Conservation (phyloP, 2,888 invertebrate species). For the Platycheirus albimanus region DNA sequence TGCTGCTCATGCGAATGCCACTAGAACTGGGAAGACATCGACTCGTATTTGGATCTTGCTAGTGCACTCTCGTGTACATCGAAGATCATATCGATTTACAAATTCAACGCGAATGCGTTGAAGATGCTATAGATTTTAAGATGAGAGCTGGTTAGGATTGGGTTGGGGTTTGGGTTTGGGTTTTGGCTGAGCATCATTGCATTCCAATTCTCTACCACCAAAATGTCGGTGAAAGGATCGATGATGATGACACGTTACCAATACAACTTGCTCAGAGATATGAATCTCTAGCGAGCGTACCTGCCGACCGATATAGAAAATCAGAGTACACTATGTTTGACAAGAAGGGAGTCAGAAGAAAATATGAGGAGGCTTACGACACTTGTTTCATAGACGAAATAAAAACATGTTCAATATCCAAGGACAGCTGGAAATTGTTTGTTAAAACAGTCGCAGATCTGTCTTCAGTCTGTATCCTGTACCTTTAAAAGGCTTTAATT, state of each 20-base stretch:
- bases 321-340: constrained; percentile 33
- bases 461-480: no score
- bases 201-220: constrained; percentile 34
- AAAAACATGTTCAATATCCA: no score
- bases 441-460: no score
- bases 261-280: constrained; percentile 53
- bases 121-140: constrained; percentile 58
- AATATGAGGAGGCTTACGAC: no score
- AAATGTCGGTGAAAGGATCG: constrained; percentile 72
- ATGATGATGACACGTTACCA: constrained; percentile 73
- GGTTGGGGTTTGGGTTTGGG: constrained; percentile 1
- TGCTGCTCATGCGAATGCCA: constrained; percentile 45
- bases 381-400: no score
- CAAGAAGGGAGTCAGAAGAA: constrained; percentile 32
- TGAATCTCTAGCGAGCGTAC: constrained; percentile 41
- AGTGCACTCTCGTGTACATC: constrained; percentile 72
- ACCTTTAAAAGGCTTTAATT: no score
- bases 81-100: constrained; percentile 72
- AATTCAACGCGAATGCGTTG: constrained; percentile 69
- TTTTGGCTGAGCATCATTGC: no score
- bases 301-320: constrained; percentile 47
- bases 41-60: constrained; percentile 48
- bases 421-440: no score
- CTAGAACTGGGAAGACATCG: constrained; percentile 12
- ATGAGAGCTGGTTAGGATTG: constrained; percentile 35